A percentile compares a stretch with the other conserved stretches of the same genome.
These are phyloP conservation scores for Cenopis cana DNA, from an alignment of 2,888 invertebrate species.

Conservation along the genomic window DNA sequence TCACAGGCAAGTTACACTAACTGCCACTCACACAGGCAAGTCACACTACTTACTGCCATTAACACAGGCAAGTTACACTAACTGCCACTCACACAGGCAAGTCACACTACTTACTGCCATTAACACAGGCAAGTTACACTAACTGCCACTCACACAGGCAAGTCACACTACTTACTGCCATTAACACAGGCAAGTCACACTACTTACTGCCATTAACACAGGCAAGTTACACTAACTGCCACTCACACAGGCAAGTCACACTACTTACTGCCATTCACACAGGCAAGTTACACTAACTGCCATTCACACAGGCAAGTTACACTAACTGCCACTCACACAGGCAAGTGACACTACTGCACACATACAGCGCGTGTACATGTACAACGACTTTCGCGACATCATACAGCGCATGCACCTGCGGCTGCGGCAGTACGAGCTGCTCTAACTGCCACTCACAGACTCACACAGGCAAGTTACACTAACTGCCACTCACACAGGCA, in stretches of 20 bases:
- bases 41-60: background rate
- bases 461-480: slow-evolving; percentile 99
- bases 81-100: slow-evolving; percentile 13
- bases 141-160: slow-evolving; percentile 63
- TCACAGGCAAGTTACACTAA: too few relatives aligned
- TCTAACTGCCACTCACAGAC: slow-evolving; percentile 86
- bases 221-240: slow-evolving; percentile 98
- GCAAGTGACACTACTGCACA: slow-evolving; percentile 88
- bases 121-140: slow-evolving; percentile 81
- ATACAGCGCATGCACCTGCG: slow-evolving; percentile 95
- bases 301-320: slow-evolving; percentile 69
- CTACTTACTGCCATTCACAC: too few relatives aligned
- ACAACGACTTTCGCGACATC: slow-evolving; percentile 92
- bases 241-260: slow-evolving; percentile 87
- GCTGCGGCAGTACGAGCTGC: slow-evolving; percentile 98
- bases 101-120: slow-evolving; percentile 63
- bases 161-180: too few relatives aligned
- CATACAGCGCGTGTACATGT: slow-evolving; percentile 54
- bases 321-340: slow-evolving; percentile 88
- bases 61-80: slow-evolving; percentile 92
- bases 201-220: too few relatives aligned
- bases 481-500: slow-evolving; percentile 64
- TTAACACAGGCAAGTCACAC: too few relatives aligned
- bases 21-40: slow-evolving; percentile 16
- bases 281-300: slow-evolving; percentile 98